These are phyloP conservation scores for Leucophenga varia DNA, from an alignment of 1,140 invertebrate genomes.

Conservation along the genomic window DNA sequence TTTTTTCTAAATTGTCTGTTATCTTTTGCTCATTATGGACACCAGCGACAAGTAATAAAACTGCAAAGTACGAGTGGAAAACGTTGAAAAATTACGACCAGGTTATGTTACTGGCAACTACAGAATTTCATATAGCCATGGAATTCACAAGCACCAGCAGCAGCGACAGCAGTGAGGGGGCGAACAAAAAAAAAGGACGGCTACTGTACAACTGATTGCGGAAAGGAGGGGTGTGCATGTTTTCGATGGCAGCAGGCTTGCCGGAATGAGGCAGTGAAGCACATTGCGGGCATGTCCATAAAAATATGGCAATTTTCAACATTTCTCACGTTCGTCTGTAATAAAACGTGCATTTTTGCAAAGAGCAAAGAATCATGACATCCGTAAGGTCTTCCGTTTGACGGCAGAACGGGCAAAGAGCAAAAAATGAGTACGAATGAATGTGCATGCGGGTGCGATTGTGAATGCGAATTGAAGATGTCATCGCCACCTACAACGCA, in stretches of 20 bases:
- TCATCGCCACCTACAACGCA: too few relatives aligned
- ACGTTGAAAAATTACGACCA: conserved; percentile 37
- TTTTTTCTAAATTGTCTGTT: conserved; percentile 40
- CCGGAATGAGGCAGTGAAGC: conserved; percentile 21
- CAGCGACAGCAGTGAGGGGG: not conserved
- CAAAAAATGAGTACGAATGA: too few relatives aligned
- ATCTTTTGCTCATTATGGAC: conserved; percentile 42
- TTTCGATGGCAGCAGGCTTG: not conserved
- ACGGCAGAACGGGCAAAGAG: too few relatives aligned
- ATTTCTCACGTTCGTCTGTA: conserved; percentile 36
- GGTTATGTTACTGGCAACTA: conserved; percentile 30
- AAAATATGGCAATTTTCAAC: conserved; percentile 42
- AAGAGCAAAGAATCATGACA: conserved; percentile 26
- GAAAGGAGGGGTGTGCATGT: too few relatives aligned
- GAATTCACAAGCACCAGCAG: too few relatives aligned
- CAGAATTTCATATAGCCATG: too few relatives aligned
- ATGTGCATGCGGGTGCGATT: too few relatives aligned
- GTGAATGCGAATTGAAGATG: too few relatives aligned
- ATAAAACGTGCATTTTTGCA: conserved; percentile 32
- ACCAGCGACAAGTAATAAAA: conserved; percentile 43
- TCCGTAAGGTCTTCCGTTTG: conserved; percentile 18
- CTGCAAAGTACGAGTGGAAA: conserved; percentile 39
- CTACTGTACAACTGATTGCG: too few relatives aligned
- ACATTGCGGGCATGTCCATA: conserved; percentile 31
- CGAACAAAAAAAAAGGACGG: too few relatives aligned